These are phyloP conservation scores for Brachirus orientalis DNA, from an alignment of 2,113 vertebrate species.

Conservation along the genomic window DNA sequence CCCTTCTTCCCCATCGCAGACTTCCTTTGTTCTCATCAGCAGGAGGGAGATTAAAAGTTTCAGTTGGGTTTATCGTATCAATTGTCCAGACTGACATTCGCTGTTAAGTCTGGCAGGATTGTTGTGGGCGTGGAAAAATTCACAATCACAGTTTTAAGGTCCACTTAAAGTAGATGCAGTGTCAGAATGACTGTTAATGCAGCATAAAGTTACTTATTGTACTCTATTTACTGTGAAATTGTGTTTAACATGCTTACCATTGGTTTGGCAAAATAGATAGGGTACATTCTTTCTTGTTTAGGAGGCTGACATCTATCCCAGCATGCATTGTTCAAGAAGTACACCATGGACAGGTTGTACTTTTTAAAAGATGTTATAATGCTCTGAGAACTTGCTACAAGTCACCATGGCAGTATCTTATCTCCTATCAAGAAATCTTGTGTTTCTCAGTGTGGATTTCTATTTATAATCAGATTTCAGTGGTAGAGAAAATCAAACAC, in stretches of 20 bases:
- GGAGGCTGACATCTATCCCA: neutral
- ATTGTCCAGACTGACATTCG: slow-evolving; percentile 69
- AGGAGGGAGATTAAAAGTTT: slow-evolving; percentile 69
- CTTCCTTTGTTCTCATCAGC: slow-evolving; percentile 69
- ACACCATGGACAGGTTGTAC: too few relatives aligned
- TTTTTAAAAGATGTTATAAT: too few relatives aligned
- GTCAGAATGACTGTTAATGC: slow-evolving; percentile 20
- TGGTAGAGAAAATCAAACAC: too few relatives aligned
- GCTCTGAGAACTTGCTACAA: too few relatives aligned
- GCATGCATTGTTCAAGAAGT: slow-evolving; percentile 2
- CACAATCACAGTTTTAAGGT: neutral
- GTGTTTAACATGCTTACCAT: neutral
- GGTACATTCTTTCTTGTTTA: too few relatives aligned
- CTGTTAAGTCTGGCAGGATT: slow-evolving; percentile 42
- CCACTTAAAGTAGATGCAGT: slow-evolving; percentile 5
- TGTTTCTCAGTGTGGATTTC: too few relatives aligned
- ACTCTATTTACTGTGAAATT: neutral
- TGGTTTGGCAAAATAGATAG: too few relatives aligned
- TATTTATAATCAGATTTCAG: too few relatives aligned
- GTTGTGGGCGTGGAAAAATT: slow-evolving; percentile 40
- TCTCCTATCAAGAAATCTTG: too few relatives aligned
- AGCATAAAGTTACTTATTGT: neutral
- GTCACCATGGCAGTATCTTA: too few relatives aligned
- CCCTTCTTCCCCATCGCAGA: slow-evolving; percentile 3
- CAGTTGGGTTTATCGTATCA: slow-evolving; percentile 73